phyloP scores from a whole-genome alignment of 2,113 vertebrate species.

The Piaya cayana region DNA sequence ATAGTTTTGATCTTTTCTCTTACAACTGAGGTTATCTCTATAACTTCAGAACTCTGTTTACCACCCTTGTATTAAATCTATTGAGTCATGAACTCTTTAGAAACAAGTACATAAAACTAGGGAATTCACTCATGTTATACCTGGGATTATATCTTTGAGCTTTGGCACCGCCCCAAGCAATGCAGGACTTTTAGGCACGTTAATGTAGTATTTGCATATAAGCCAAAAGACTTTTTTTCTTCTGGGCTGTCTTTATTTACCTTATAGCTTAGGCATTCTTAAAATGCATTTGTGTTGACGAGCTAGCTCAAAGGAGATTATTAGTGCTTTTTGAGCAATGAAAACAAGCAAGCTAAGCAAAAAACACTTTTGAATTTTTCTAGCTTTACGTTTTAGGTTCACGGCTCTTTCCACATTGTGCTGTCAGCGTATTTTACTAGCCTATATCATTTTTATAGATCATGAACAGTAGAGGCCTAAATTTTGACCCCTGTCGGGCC shows the following conservation, averaged over 20 bases:
- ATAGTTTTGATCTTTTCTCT: not conserved
- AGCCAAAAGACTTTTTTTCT: not conserved
- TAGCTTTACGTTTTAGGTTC: slow-evolving; percentile 49
- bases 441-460: slow-evolving; percentile 75
- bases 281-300: slow-evolving; percentile 27
- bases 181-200: not conserved
- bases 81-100: not conserved
- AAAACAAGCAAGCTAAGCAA: slow-evolving; percentile 54
- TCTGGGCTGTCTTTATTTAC: slow-evolving; percentile 37
- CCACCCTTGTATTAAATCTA: not conserved
- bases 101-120: not conserved
- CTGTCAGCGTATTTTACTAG: slow-evolving; percentile 71
- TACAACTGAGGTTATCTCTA: not conserved
- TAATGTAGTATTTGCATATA: slow-evolving; percentile 48
- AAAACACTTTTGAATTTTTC: slow-evolving; percentile 54
- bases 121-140: slow-evolving; percentile 22
- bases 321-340: slow-evolving; percentile 36
- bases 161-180: not conserved
- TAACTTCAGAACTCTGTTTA: not conserved
- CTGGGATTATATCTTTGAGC: slow-evolving; percentile 4
- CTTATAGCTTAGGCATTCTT: slow-evolving; percentile 48
- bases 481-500: slow-evolving; percentile 67
- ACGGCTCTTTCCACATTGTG: slow-evolving; percentile 44
- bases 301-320: not conserved
- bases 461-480: slow-evolving; percentile 68